A percentile compares a stretch with the other conserved stretches of the same genome.
phyloP scores from a whole-genome alignment of 2,113 vertebrate genomes.

The Onychorhynchus coronatus region DNA sequence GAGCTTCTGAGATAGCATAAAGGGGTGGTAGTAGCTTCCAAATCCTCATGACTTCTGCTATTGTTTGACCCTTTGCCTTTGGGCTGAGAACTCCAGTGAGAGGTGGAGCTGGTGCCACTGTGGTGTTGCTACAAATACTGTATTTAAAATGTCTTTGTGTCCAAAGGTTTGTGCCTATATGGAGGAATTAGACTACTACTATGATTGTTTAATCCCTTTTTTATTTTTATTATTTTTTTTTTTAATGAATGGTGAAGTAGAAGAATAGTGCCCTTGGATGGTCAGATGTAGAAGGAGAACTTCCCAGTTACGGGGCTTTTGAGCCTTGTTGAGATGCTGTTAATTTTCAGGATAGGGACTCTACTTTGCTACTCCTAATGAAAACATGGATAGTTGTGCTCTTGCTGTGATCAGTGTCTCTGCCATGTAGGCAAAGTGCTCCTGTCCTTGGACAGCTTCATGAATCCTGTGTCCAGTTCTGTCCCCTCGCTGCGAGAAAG shows the following conservation, averaged over 20 bases:
- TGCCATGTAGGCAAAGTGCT: neutral
- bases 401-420: neutral
- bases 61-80: neutral
- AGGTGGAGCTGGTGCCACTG: neutral
- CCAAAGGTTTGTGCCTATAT: neutral
- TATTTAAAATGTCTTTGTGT: neutral
- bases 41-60: neutral
- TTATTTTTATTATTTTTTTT: neutral
- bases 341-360: neutral
- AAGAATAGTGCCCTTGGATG: fast-evolving
- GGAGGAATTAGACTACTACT: neutral
- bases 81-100: neutral
- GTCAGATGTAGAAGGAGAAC: neutral
- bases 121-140: fast-evolving
- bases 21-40: neutral
- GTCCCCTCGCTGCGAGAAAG: neutral
- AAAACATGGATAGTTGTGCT: neutral
- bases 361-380: neutral
- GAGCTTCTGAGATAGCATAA: neutral
- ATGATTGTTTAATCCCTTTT: neutral
- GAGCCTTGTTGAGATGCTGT: neutral
- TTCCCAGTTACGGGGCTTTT: fast-evolving
- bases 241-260: neutral
- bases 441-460: neutral
- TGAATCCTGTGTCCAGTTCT: neutral